These are phyloP conservation scores for Saccopteryx leptura DNA, from an alignment of 2,113 vertebrate species.

Conservation along the genomic window DNA sequence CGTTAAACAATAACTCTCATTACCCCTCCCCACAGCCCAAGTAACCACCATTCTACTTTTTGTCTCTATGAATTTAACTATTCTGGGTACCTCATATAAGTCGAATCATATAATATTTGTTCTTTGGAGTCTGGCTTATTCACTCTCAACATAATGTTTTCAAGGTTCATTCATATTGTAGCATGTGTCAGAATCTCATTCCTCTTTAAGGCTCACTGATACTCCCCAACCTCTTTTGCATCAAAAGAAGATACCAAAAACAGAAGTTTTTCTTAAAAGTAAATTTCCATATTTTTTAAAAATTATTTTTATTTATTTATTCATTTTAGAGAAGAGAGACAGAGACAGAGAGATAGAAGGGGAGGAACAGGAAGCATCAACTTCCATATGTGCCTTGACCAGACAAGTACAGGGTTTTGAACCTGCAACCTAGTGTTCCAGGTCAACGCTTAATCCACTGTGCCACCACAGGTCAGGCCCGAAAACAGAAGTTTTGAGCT, in stretches of 20 bases:
- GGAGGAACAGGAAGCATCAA: too few relatives aligned
- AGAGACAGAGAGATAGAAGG: too few relatives aligned
- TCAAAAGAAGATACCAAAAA: neutral
- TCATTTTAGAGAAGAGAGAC: too few relatives aligned
- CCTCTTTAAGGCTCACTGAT: slow-evolving; percentile 24
- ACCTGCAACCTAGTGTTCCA: too few relatives aligned
- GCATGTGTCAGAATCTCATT: neutral
- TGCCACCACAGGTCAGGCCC: too few relatives aligned
- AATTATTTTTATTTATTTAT: too few relatives aligned
- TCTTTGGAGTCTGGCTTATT: neutral
- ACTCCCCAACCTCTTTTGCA: neutral
- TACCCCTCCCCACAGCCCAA: neutral
- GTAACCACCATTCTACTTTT: neutral
- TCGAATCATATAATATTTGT: slow-evolving; percentile 10
- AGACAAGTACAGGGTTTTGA: too few relatives aligned
- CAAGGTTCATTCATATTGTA: neutral
- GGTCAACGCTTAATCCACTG: too few relatives aligned
- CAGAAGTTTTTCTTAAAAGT: neutral
- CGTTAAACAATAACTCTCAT: neutral
- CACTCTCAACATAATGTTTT: neutral
- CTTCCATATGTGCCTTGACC: too few relatives aligned
- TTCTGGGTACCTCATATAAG: neutral
- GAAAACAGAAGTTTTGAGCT: slow-evolving; percentile 28
- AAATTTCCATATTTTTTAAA: too few relatives aligned
- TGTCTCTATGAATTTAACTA: neutral